Percentiles rank a stretch among this genome's conserved stretches.
Conservation (phyloP, 2,888 invertebrate genomes). For the Patella depressa region DNA sequence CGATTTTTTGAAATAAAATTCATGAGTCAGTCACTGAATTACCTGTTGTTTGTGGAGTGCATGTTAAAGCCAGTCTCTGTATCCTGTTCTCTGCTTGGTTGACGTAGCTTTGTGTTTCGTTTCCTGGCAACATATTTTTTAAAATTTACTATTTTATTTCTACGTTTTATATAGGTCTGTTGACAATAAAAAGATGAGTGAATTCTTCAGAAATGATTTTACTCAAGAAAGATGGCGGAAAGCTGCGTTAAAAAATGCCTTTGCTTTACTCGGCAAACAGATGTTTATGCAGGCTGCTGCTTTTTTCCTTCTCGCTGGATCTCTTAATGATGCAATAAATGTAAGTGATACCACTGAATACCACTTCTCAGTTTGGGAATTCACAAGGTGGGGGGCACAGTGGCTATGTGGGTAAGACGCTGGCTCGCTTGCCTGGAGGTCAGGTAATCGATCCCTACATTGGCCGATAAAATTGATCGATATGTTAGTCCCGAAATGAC, state of each 20-base stretch:
- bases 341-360: conserved; percentile 72
- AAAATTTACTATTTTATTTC: no score
- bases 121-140: no score
- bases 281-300: conserved; percentile 98
- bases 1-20: no score
- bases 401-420: not conserved
- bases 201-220: conserved; percentile 96
- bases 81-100: no score
- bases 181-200: conserved; percentile 91
- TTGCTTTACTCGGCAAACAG: conserved; percentile 92
- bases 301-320: conserved; percentile 95
- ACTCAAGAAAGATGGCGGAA: conserved; percentile 93
- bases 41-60: no score
- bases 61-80: no score
- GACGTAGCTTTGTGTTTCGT: no score
- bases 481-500: no score
- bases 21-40: no score
- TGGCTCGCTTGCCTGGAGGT: no score
- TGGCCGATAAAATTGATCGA: no score
- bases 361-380: not conserved
- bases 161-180: conserved; percentile 76
- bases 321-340: conserved; percentile 95
- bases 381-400: not conserved
- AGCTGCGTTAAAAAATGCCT: conserved; percentile 98
- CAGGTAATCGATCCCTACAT: no score